These are phyloP conservation scores for Choloepus hoffmanni DNA, from an alignment of 2,113 vertebrate genomes.

Conservation along the genomic window DNA sequence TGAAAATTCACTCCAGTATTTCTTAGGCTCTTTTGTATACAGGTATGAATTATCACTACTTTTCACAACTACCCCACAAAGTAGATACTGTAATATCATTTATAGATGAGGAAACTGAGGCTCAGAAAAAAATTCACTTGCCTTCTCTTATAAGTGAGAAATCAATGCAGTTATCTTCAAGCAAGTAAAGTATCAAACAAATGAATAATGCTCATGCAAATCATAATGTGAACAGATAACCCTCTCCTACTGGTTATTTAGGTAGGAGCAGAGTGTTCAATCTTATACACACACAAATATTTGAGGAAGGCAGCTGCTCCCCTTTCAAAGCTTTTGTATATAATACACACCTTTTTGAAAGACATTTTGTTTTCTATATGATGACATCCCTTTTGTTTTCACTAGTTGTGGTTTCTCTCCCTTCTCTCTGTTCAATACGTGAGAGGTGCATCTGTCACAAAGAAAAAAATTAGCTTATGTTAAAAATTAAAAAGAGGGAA, in stretches of 20 bases:
- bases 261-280: background rate
- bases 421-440: background rate
- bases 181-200: background rate
- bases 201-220: background rate
- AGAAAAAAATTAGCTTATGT: background rate
- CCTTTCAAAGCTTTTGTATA: background rate
- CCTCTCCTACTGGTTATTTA: background rate
- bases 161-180: background rate
- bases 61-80: background rate
- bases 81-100: background rate
- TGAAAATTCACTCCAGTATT: background rate
- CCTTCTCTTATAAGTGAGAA: background rate
- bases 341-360: background rate
- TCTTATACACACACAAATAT: background rate
- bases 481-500: background rate
- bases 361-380: background rate
- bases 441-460: background rate
- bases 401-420: background rate
- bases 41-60: background rate
- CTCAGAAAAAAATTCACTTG: background rate
- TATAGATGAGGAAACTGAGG: background rate
- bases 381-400: background rate
- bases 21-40: background rate
- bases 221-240: background rate
- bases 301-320: background rate